Conservation (phyloP, 1,140 invertebrate species). For the Pteromalus puparum region DNA sequence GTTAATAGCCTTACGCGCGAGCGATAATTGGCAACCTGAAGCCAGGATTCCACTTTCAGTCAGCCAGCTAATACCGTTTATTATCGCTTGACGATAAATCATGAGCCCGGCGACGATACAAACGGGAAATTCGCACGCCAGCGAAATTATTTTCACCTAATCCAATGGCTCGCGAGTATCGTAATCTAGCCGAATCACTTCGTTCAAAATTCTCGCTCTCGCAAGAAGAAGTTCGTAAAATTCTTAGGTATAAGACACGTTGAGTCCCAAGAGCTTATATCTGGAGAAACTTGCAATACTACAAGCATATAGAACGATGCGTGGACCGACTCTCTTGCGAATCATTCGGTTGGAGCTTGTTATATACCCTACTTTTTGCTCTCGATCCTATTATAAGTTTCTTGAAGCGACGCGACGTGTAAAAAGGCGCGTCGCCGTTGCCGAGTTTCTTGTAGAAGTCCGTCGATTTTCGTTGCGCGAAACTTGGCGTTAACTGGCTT, state of each 20-base stretch:
- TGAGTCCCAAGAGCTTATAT: neutral
- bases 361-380: neutral
- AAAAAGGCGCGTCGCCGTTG: slow-evolving; percentile 27
- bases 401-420: slow-evolving; percentile 6
- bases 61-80: neutral
- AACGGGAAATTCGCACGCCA: neutral
- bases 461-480: slow-evolving; percentile 20
- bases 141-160: neutral
- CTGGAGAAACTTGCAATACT: slow-evolving; percentile 46
- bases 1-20: neutral
- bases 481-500: neutral
- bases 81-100: neutral
- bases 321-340: slow-evolving; percentile 41
- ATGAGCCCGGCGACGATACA: neutral
- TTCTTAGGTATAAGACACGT: neutral
- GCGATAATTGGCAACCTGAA: neutral
- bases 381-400: slow-evolving; percentile 49
- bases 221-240: slow-evolving; percentile 11
- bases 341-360: slow-evolving; percentile 52
- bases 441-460: slow-evolving; percentile 21
- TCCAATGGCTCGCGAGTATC: too few species aligned
- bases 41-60: neutral
- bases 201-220: neutral
- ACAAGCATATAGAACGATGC: slow-evolving; percentile 39
- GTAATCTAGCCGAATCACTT: too few species aligned